Evolutionary conservation across 2,797 vertebrate species (phyloP), one percentile per base, ranked within the genome.

Genomic region (Lycodopsis pacificus): DNA sequence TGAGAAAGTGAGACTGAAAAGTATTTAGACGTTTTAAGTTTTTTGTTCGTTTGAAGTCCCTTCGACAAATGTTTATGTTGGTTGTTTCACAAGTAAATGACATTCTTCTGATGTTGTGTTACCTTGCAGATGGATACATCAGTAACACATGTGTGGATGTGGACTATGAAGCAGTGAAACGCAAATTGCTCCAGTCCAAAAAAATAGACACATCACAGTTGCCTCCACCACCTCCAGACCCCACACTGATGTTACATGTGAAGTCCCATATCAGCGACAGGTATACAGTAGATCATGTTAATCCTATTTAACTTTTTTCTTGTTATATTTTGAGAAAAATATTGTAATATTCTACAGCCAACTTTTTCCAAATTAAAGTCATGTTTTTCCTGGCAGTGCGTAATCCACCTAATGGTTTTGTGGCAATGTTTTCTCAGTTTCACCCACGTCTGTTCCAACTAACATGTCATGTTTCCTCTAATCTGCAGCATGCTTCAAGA

Each of bases 81-180:
- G 42, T 59, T 57, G 20, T 51, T 71, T 34, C 14, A 27, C 57
- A 9, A 36, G 13, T 48, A 17, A 22, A 63, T 15, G 25, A 4
- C 8, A 11, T 71, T 0, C 32, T 54, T 34, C 27, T 72, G 2
- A 48, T 57, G 10, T 22, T 59, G 20, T 79, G 7, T 46, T 61
- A 12, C 13, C 32, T 65, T 80, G 13, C 82, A 96, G 95, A 93
- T 4, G 95, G 95, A 40, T 96, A 95, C 86, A 94, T 96, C 76
- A 94, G 87, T 79, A 96, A 94, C 86, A 86, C 84, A 0, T 95
- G 93, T 80, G 93, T 96, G 81, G 94, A 96, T 65, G 65, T 96
- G 48, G 94, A 95, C 81, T 95, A 95, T 57, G 95, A 96, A 63
- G 94, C 82, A 59, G 92, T 95, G 68, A 96, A 94, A 66, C 88